Evolutionary conservation across 2,797 vertebrate genomes (phyloP), one percentile per base, ranked within the genome.

Genomic region (Ctenopoma multispine): DNA sequence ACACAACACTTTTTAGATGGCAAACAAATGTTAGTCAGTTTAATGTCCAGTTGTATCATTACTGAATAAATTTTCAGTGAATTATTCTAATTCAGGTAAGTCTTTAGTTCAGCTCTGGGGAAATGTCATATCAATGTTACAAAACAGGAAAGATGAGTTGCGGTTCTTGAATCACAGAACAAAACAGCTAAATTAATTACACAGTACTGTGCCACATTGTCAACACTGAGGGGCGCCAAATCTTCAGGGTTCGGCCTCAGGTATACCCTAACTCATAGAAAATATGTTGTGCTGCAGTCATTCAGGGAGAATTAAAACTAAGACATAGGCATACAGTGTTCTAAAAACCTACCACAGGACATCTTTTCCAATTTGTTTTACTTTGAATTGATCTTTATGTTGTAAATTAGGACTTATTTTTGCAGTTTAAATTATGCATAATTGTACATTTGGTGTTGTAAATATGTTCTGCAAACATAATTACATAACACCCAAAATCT

Each of bases 171-270:
- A 27, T 10, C 44, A 31, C 31, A n/a, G 12, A 21, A 8, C 21
- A 18, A 7, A 36, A 29, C 8, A 5, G 14, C 8, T 29, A 7
- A 17, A 31, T 31, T 31, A 0, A 15, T 46, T 2, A 27, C 9
- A 8, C 3, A 2, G 36, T 44, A 1, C 17, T 20, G 9, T 75
- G 1, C 1, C 7, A 4, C 41, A 18, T 41, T 56, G 0, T 31
- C 4, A 24, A 58, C 86, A 82, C 81, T 75, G 59, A 43, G 75
- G 71, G 87, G 83, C 63, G 78, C 84, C 77, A 88, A 34, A 63
- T 38, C 18, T 1, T 14, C 8, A n/a, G 27, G 18, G 1, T 27
- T 20, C 51, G 0, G 20, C 54, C 4, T 54, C 29, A 1, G n/a
- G 47, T 50, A 0, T 60, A 20, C 4, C 24, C 7, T 3, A 9